phyloP scores from a whole-genome alignment of 2,113 vertebrate genomes.

The Phyllostomus hastatus region DNA sequence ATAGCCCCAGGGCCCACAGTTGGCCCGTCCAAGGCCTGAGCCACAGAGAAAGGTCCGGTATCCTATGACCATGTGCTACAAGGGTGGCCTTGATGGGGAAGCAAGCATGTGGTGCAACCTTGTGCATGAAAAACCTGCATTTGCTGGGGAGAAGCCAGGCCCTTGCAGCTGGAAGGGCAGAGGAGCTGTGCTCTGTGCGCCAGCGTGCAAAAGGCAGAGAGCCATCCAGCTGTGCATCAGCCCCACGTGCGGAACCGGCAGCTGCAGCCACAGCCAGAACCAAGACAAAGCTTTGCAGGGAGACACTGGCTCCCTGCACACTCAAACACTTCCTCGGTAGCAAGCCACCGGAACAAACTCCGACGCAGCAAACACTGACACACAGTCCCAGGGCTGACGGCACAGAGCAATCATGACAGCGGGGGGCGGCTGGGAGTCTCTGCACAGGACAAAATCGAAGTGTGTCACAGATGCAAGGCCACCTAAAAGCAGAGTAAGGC shows the following conservation, averaged over 20 bases:
- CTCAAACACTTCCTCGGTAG: not conserved
- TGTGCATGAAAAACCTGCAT: not conserved
- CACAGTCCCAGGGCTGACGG: not conserved
- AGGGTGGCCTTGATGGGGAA: not conserved
- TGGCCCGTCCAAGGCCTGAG: not conserved
- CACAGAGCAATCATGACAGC: fast-evolving
- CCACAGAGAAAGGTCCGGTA: not conserved
- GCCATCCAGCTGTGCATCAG: not conserved
- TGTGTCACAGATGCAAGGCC: fast-evolving
- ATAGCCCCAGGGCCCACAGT: too few relatives aligned
- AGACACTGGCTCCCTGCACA: not conserved
- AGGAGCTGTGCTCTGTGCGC: not conserved
- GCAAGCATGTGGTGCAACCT: not conserved
- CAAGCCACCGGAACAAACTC: not conserved
- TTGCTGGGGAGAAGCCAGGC: not conserved
- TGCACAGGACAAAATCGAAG: not conserved
- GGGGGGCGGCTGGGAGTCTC: not conserved
- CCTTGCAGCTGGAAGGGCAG: not conserved
- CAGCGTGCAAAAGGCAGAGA: not conserved
- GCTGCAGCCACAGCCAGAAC: not conserved
- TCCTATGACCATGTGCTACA: fast-evolving
- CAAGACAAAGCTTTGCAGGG: not conserved
- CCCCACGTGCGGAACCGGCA: not conserved
- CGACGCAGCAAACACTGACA: not conserved
- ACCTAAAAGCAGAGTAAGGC: not conserved